A percentile compares a stretch with the other conserved stretches of the same genome.
phyloP scores from a whole-genome alignment of 2,113 vertebrate species.

The Craseonycteris thonglongyai region DNA sequence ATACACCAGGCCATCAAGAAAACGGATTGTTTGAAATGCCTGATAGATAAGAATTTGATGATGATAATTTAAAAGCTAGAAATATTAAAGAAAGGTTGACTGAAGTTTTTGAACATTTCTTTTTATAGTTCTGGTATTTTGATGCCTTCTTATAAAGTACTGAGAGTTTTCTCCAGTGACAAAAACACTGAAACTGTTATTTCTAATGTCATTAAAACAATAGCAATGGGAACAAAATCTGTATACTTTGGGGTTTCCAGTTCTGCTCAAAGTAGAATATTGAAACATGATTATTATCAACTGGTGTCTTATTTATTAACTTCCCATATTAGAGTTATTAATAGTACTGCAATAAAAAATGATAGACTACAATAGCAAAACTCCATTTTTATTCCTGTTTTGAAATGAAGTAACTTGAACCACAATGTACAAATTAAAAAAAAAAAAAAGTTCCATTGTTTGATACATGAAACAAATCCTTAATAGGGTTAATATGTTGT shows the following conservation, averaged over 20 bases:
- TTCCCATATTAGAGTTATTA: neutral
- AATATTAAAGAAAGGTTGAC: constrained; percentile 45
- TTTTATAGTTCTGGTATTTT: constrained; percentile 55
- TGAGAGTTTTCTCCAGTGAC: constrained; percentile 48
- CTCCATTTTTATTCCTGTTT: neutral
- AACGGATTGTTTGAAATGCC: constrained; percentile 43
- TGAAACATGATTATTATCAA: neutral
- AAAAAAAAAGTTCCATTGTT: neutral
- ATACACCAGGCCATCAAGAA: constrained; percentile 21
- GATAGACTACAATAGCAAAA: neutral
- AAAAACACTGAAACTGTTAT: constrained; percentile 8
- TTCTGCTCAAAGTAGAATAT: neutral
- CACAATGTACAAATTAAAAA: neutral
- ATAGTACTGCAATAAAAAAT: neutral
- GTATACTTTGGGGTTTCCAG: neutral
- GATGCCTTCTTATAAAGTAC: constrained; percentile 44
- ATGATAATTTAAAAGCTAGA: constrained; percentile 36
- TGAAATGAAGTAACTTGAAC: neutral
- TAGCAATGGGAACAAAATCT: neutral
- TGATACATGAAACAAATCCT: neutral
- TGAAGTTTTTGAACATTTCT: constrained; percentile 51
- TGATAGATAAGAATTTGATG: constrained; percentile 11
- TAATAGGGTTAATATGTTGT: neutral
- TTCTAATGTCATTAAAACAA: constrained; percentile 34
- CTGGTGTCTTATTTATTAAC: neutral